Base-by-base conservation (phyloP, 1,140 invertebrate genomes). In the Diabrotica virgifera region DNA sequence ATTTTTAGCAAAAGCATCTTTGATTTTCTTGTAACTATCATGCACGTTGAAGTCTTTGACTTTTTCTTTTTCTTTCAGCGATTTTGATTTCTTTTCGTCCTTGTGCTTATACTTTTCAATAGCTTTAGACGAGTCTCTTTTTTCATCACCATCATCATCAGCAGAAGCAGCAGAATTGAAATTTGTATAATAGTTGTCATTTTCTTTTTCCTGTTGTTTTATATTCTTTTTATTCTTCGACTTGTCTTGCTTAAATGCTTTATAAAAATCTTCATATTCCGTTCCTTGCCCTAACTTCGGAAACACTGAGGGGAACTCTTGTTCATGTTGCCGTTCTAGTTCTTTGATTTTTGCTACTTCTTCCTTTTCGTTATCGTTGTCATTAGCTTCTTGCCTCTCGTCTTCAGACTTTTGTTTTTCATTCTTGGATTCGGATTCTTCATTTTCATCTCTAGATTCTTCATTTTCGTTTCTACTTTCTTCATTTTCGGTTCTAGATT, bases 391-490 rank as follows among this genome's bases (percentile, higher is more conserved):
- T 35, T 37, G 2, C 2, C 5, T 35, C 11, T 58, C 56, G 9
- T 58, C 56, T 11, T 51, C 11, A 12, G 51, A 51, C 9, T 68
- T 59, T 54, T 65, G 53, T 35, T 66, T 67, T 37, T 70, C 65
- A 13, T 68, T 56, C 6, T 66, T 40, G 8, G 54, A 40, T 35
- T 55, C 53, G 6, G 52, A n/a, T 52, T 62, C 60, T 24, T 38
- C 8, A 35, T 69, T 64, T 24, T 58, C 54, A 9, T 68, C 52
- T 24, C 63, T 54, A 6, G 40, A 9, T 5, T 60, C 52, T 50
- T 63, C 52, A 46, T 8, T 46, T 55, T 65, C 57, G 55, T 69
- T 54, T 53, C 66, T 60, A 35, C 59, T 40, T 69, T 54, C 58
- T 40, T 40, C 24, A 14, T 58, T 35, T 0, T 6, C 36, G 8